Percentiles rank a stretch among this genome's conserved stretches.
phyloP scores from a whole-genome alignment of 2,797 vertebrate species.

The Chelidonichthys spinosus region DNA sequence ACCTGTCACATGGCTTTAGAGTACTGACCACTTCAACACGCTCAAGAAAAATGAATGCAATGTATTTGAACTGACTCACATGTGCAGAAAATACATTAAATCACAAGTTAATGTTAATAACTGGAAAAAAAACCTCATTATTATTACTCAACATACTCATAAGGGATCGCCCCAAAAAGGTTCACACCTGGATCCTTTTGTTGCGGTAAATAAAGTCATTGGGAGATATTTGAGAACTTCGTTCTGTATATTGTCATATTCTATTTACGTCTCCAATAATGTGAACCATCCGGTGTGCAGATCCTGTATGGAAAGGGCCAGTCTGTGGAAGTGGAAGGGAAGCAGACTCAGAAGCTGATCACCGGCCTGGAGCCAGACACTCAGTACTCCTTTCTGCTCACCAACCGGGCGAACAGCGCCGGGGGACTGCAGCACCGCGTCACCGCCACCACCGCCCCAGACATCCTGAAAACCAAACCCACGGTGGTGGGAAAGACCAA shows the following conservation, averaged over 20 bases:
- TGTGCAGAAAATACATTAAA: too few species aligned
- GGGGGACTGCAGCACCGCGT: constrained; percentile 96
- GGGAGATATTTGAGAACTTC: background rate
- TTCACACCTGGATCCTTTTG: background rate
- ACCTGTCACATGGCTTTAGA: too few species aligned
- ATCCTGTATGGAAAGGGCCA: constrained; percentile 96
- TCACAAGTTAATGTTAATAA: too few species aligned
- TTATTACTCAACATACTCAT: too few species aligned
- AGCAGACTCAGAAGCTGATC: constrained; percentile 94
- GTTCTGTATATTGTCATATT: background rate
- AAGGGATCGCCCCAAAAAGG: too few species aligned
- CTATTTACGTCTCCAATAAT: background rate
- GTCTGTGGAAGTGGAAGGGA: constrained; percentile 94
- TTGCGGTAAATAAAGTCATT: background rate
- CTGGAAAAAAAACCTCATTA: too few species aligned
- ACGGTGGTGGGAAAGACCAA: constrained; percentile 94
- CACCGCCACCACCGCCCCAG: constrained; percentile 93
- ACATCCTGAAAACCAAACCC: constrained; percentile 94
- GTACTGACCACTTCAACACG: too few species aligned
- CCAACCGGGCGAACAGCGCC: constrained; percentile 94
- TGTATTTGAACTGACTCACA: too few species aligned
- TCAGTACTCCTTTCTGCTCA: constrained; percentile 95
- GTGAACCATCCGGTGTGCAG: constrained; percentile 72
- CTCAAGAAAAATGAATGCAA: too few species aligned
- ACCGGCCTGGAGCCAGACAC: constrained; percentile 94